Base-by-base conservation (phyloP, 1,140 invertebrate species). In the Saccostrea echinata region DNA sequence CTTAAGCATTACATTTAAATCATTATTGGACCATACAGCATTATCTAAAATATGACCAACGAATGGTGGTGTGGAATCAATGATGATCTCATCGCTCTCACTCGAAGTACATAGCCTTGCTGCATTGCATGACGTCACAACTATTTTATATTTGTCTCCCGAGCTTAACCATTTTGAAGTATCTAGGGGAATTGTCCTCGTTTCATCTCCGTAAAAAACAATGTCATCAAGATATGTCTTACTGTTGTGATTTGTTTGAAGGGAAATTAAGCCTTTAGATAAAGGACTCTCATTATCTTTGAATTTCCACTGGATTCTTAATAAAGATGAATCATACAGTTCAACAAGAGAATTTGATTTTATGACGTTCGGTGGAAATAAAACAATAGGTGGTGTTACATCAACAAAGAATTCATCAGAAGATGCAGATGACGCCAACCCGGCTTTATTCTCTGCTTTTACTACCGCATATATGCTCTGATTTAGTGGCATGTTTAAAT, bases 51-150 rank as follows among this genome's bases (percentile, higher is more conserved):
- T 90, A 13, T 88, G 88, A 24, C 92, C 92, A n/a, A 88, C 53
- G n/a, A 89, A 86, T 27, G 92, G 92, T n/a, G 91, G 90, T 1
- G 91, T 90, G 33, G 84, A 87, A 84, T 93, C 92, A 16, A 93
- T 86, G 16, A 90, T n/a, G 13, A 92, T 21, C 16, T 35, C 33
- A 13, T 86, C 84, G 35, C 85, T 89, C 11, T 68, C 24, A 51
- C 80, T 71, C 35, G 85, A 82, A 1, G 87, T 57, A 86, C 92
- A 93, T 13, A 92, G 86, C 16, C 83, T 88, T 2, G 91, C 92
- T 21, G 87, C 87, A 64, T 93, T 93, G 76, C 92, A 93, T 12
- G 89, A 90, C 3, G 90, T 90, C 27, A 93, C 90, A 18, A 53
- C 35, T 13, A 86, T 86, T 81, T 64, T 84, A 81, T 93, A 92